phyloP scores from a whole-genome alignment of 2,113 vertebrate genomes.

The Pogonocichla stellata region DNA sequence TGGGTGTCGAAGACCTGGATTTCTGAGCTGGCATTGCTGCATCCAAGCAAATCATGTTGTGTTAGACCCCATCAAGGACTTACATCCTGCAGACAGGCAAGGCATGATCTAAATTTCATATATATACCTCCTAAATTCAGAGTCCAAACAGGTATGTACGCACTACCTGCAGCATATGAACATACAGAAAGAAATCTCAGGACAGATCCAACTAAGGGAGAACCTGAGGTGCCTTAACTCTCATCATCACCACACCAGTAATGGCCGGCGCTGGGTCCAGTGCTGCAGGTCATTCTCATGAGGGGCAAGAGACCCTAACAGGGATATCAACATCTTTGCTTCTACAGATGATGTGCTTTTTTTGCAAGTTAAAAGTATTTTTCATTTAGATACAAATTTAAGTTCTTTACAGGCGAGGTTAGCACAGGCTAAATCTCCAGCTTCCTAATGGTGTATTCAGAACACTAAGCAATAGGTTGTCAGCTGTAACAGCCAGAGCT shows the following conservation, averaged over 20 bases:
- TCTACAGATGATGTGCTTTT: not conserved
- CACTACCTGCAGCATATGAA: not conserved
- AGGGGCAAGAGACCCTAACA: not conserved
- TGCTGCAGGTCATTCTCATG: not conserved
- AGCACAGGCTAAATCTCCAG: not conserved
- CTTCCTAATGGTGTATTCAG: not conserved
- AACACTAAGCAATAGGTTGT: not conserved
- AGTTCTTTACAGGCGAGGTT: not conserved
- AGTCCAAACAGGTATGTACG: not conserved
- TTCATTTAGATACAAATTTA: not conserved
- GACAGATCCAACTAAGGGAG: not conserved
- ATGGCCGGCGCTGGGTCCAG: rapidly evolving
- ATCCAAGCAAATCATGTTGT: not conserved
- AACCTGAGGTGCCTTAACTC: not conserved
- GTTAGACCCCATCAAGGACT: not conserved
- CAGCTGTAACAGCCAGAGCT: not conserved
- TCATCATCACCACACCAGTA: not conserved
- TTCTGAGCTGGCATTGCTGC: not conserved
- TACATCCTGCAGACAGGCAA: not conserved
- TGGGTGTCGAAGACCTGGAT: not conserved
- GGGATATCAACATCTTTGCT: not conserved
- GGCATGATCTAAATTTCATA: not conserved
- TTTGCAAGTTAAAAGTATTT: not conserved
- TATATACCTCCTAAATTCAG: not conserved
- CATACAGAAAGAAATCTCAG: not conserved